These are phyloP conservation scores for Melinopterus prodromus DNA, from an alignment of 2,888 invertebrate species.

Conservation along the genomic window DNA sequence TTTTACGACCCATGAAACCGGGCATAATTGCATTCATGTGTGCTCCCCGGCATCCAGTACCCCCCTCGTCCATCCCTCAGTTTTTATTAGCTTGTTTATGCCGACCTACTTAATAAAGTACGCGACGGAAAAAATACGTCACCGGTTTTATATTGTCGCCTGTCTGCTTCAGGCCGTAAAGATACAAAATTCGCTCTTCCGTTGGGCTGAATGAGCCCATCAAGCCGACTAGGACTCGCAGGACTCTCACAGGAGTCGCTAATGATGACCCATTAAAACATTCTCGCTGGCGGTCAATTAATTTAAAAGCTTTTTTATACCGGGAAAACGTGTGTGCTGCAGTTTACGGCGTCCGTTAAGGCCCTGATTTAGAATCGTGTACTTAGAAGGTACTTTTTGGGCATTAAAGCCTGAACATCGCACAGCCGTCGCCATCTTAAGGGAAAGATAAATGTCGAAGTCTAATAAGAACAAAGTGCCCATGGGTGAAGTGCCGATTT, in stretches of 20 bases:
- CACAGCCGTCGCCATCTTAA: not conserved
- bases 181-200: not conserved
- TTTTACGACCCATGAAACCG: constrained; percentile 18
- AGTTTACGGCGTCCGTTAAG: not conserved
- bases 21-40: constrained; percentile 22
- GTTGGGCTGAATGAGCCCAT: not conserved
- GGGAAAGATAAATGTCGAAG: not conserved
- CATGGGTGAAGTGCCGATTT: too few relatives aligned
- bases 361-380: not conserved
- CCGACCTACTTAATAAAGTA: constrained; percentile 4
- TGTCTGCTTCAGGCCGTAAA: not conserved
- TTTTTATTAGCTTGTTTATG: constrained; percentile 4
- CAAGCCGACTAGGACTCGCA: not conserved
- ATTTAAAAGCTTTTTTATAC: not conserved
- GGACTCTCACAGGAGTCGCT: not conserved
- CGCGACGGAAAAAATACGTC: not conserved
- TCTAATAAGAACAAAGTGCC: not conserved
- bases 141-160: constrained; percentile 4
- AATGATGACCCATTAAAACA: not conserved
- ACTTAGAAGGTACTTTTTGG: not conserved
- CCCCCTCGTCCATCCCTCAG: not conserved
- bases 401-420: not conserved
- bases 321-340: not conserved
- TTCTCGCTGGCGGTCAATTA: not conserved
- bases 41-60: not conserved